phyloP scores from a whole-genome alignment of 2,113 vertebrate species.

The Eonycteris spelaea region DNA sequence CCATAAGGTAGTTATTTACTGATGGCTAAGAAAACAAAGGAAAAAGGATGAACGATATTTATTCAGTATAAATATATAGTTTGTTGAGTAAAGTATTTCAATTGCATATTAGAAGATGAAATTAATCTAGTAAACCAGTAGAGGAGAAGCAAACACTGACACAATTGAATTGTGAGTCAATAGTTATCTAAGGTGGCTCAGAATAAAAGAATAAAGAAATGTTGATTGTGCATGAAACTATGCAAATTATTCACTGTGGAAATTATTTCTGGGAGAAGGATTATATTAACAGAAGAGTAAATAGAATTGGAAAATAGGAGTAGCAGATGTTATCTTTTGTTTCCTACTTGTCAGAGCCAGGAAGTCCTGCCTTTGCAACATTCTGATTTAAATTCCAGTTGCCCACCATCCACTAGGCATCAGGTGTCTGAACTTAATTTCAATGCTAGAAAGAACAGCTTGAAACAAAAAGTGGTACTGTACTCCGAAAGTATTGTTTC shows the following conservation, averaged over 20 bases:
- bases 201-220: background rate
- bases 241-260: slow-evolving; percentile 12
- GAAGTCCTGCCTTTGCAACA: background rate
- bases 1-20: background rate
- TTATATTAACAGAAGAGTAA: slow-evolving; percentile 52
- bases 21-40: background rate
- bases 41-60: background rate
- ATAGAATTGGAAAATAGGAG: slow-evolving; percentile 32
- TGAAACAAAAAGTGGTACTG: background rate
- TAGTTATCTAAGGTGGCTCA: background rate
- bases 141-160: background rate
- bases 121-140: background rate
- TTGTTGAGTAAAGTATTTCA: background rate
- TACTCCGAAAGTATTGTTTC: background rate
- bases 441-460: background rate
- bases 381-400: slow-evolving; percentile 29
- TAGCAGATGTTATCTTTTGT: slow-evolving; percentile 64
- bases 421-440: slow-evolving; percentile 34
- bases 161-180: background rate
- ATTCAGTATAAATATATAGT: background rate
- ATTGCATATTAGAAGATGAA: background rate
- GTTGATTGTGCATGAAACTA: slow-evolving; percentile 30
- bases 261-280: slow-evolving; percentile 31
- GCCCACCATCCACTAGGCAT: background rate
- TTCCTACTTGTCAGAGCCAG: slow-evolving; percentile 16